phyloP scores from a whole-genome alignment of 2,113 vertebrate species.

The Megaptera novaeangliae region DNA sequence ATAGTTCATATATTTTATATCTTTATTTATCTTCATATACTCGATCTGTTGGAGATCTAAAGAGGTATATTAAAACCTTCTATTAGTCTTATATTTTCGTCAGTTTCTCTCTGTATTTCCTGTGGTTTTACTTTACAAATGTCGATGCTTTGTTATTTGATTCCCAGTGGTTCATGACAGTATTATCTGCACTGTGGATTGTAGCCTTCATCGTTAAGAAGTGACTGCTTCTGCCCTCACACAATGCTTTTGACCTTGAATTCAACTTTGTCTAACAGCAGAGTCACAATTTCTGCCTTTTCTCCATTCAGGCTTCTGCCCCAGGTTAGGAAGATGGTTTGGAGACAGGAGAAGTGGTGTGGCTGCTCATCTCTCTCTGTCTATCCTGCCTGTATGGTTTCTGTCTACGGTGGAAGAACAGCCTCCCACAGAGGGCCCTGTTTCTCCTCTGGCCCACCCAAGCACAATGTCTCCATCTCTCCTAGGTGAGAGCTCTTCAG shows the following conservation, averaged over 20 bases:
- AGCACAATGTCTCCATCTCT: neutral
- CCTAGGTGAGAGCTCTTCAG: neutral
- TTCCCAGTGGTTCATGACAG: neutral
- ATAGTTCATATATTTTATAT: constrained; percentile 30
- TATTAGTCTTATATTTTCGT: constrained; percentile 37
- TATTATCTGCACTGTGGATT: neutral
- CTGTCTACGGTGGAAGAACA: neutral
- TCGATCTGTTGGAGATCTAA: constrained; percentile 25
- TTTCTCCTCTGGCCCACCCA: neutral
- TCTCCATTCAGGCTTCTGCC: neutral
- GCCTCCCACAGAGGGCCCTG: neutral
- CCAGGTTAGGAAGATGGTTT: neutral
- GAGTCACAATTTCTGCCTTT: neutral
- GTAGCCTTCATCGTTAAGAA: neutral
- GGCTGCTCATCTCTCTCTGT: neutral
- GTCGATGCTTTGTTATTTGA: constrained; percentile 15
- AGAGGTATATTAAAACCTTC: neutral
- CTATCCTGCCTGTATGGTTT: neutral
- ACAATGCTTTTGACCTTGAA: neutral
- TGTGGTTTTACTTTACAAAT: constrained; percentile 5
- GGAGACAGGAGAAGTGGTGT: neutral
- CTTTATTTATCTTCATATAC: constrained; percentile 23
- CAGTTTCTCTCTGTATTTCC: constrained; percentile 8
- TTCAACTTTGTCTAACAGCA: constrained; percentile 19
- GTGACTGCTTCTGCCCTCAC: neutral